A percentile compares a stretch with the other conserved stretches of the same genome.
phyloP scores from a whole-genome alignment of 2,888 invertebrate genomes.

The Zootermopsis nevadensis region DNA sequence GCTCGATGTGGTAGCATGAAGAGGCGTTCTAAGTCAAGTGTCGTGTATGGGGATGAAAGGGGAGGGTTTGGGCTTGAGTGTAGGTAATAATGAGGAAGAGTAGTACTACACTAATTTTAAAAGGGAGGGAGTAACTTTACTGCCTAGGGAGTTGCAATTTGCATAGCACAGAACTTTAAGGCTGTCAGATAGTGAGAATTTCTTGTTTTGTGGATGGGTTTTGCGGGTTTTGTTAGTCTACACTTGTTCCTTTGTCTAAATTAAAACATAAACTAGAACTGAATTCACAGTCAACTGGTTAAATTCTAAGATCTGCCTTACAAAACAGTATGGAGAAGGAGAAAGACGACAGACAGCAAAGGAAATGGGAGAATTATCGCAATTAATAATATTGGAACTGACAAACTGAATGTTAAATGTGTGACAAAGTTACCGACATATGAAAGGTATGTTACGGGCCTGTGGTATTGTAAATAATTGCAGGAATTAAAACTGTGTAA shows the following conservation, averaged over 20 bases:
- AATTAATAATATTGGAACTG: conserved; percentile 17
- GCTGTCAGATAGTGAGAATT: conserved; percentile 37
- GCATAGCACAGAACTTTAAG: neutral
- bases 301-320: neutral
- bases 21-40: conserved; percentile 24
- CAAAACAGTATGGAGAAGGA: neutral
- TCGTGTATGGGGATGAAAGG: conserved; percentile 22
- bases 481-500: no score
- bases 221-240: conserved; percentile 16
- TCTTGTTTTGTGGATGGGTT: conserved; percentile 24
- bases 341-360: neutral
- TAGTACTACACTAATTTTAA: conserved; percentile 38
- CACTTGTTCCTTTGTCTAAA: conserved; percentile 30
- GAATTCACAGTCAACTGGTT: conserved; percentile 12
- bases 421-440: neutral
- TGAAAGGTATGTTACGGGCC: neutral
- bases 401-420: conserved; percentile 2
- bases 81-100: conserved; percentile 39
- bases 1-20: neutral
- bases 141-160: conserved; percentile 30
- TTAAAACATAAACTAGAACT: conserved; percentile 38
- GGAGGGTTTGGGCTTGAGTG: neutral
- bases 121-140: conserved; percentile 20
- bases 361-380: conserved; percentile 11
- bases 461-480: neutral